Conservation (phyloP, 2,113 vertebrate genomes). For the Galbula dea region DNA sequence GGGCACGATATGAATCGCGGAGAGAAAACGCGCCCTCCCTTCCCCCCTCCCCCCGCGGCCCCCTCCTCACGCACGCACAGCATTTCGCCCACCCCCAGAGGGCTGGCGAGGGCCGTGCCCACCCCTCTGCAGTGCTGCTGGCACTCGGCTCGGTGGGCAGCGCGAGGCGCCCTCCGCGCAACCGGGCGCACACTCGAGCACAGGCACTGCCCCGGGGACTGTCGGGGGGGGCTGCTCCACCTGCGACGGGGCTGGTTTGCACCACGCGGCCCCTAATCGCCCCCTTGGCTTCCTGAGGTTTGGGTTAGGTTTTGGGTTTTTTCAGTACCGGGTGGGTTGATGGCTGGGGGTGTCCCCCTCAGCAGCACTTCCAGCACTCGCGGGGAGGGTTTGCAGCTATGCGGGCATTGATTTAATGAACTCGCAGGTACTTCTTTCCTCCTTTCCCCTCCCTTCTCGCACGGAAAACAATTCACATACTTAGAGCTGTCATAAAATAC, state of each 20-base stretch:
- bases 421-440: neutral
- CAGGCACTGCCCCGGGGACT: neutral
- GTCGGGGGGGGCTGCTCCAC: neutral
- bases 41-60: neutral
- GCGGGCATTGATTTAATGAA: conserved; percentile 2
- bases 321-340: neutral
- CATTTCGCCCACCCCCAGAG: conserved; percentile 54
- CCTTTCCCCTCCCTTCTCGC: neutral
- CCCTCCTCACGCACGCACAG: conserved; percentile 39
- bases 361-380: neutral
- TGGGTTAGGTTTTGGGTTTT: neutral
- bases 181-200: conserved; percentile 10
- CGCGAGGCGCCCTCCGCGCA: neutral
- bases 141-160: neutral
- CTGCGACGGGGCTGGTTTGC: conserved; percentile 66
- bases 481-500: conserved; percentile 61
- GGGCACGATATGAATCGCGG: conserved; percentile 47
- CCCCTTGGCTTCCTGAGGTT: neutral
- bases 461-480: conserved; percentile 40
- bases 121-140: conserved; percentile 76
- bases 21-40: neutral
- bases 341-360: neutral
- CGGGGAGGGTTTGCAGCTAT: neutral
- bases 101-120: conserved; percentile 71
- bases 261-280: neutral